A percentile compares a stretch with the other conserved stretches of the same genome.
phyloP scores from a whole-genome alignment of 1,140 invertebrate species.

The Anoplophora glabripennis region DNA sequence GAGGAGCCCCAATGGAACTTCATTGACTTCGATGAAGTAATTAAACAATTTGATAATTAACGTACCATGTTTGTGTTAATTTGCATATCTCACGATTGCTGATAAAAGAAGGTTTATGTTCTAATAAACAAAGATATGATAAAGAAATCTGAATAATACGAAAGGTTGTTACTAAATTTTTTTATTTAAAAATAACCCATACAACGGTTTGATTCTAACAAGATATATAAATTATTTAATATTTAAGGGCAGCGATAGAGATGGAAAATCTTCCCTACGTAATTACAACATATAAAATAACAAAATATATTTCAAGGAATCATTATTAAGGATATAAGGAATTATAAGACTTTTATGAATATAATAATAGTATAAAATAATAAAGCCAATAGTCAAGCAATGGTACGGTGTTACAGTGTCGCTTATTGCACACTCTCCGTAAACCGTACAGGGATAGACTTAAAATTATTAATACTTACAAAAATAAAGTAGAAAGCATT shows the following conservation, averaged over 20 bases:
- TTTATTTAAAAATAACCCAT: conserved; percentile 49
- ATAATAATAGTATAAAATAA: too few relatives aligned
- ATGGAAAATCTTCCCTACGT: too few relatives aligned
- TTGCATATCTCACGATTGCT: too few relatives aligned
- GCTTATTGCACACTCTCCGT: conserved; percentile 2
- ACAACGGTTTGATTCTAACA: conserved; percentile 44
- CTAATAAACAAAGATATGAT: background rate
- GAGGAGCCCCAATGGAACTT: conserved; percentile 2
- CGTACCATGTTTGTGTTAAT: background rate
- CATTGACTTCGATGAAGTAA: conserved; percentile 25
- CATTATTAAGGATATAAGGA: too few relatives aligned
- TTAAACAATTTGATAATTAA: conserved; percentile 1
- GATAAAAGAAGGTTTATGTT: too few relatives aligned
- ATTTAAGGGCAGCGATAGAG: conserved; percentile 20
- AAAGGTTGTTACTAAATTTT: conserved; percentile 19
- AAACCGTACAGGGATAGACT: conserved; percentile 4
- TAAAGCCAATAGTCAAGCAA: background rate
- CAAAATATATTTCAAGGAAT: too few relatives aligned
- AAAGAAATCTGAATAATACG: conserved; percentile 3
- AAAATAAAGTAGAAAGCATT: too few relatives aligned
- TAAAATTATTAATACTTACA: background rate
- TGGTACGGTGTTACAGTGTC: background rate
- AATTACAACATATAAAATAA: too few relatives aligned
- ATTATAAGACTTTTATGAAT: too few relatives aligned
- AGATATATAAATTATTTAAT: conserved; percentile 45